Evolutionary conservation across 2,888 invertebrate species (phyloP), one percentile per base, ranked within the genome.

Genomic region (Athetis lepigone): DNA sequence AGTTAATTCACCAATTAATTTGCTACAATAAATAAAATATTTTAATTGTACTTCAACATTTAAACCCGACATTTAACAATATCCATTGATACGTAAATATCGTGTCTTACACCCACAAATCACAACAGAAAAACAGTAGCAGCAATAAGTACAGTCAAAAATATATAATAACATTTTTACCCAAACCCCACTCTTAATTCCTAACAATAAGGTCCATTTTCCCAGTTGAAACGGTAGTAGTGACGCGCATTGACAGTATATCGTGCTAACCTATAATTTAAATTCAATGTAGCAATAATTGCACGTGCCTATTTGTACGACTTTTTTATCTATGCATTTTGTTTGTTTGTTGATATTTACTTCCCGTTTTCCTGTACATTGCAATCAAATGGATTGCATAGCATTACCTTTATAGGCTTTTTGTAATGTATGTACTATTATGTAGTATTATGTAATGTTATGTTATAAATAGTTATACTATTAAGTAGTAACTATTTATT

Each of bases 221-320:
- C 16, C 9, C 13, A 33, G 8, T 21, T 18, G 16, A 18, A 40
- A 8, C 23, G 5, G 18, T 19, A 25, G 18, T 1, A 11, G 4
- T 13, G 27, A 29, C 4, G 1, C 47, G 23, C 11, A 9, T 18
- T 23, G 25, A 33, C 19, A 0, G 25, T 62, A 36, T 66, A 45
- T 37, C 80, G 80, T 77, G 78, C 33, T 54, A 49, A 39, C 60
- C 42, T 25, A 60, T 51, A 65, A 77, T 72, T 63, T 65, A 60
- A 77, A 68, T 63, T 65, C 60, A 52, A 50, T 50, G 49, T 7
- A 18, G 43, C 43, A 40, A 52, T 72, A 73, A 73, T 77, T 77
- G 29, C 55, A 46, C 62, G 4, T 55, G 40, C 21, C 18, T 59
- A 61, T 42, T 49, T 29, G 47, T 45, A 40, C 11, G 50, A 43